Conservation (phyloP, 2,797 vertebrate species). For the Danio tinwini region DNA sequence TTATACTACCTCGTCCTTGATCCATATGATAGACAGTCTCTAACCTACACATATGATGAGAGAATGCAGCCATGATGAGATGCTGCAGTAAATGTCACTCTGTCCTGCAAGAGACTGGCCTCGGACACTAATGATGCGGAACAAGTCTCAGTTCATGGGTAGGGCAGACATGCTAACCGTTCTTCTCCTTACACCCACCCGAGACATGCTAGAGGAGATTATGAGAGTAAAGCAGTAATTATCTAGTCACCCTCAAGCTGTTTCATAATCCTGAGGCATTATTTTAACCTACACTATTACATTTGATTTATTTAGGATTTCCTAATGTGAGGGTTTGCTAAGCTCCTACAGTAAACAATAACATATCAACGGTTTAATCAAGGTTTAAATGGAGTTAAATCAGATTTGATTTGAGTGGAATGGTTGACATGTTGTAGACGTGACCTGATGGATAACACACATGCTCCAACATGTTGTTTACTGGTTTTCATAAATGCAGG, state of each 20-base stretch:
- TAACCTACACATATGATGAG: slow-evolving; percentile 2
- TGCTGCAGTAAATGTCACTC: slow-evolving; percentile 48
- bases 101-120: slow-evolving; percentile 40
- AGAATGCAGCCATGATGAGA: slow-evolving; percentile 1
- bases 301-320: slow-evolving; percentile 28
- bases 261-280: slow-evolving; percentile 10
- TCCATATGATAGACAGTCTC: background rate
- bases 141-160: slow-evolving; percentile 38
- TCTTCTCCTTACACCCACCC: slow-evolving; percentile 29
- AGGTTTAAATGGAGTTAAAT: background rate
- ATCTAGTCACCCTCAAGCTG: slow-evolving; percentile 16
- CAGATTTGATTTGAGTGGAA: background rate
- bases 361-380: background rate
- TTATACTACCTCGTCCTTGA: background rate
- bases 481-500: background rate
- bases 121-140: slow-evolving; percentile 42
- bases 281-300: slow-evolving; percentile 10
- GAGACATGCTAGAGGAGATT: slow-evolving; percentile 18
- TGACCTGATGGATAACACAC: background rate
- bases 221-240: slow-evolving; percentile 32
- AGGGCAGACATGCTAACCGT: slow-evolving; percentile 35
- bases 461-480: slow-evolving; percentile 3
- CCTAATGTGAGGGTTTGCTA: background rate
- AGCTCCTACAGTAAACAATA: background rate
- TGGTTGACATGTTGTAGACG: background rate